These are phyloP conservation scores for Stratiolaelaps scimitus DNA, from an alignment of 1,140 invertebrate species.

Conservation along the genomic window DNA sequence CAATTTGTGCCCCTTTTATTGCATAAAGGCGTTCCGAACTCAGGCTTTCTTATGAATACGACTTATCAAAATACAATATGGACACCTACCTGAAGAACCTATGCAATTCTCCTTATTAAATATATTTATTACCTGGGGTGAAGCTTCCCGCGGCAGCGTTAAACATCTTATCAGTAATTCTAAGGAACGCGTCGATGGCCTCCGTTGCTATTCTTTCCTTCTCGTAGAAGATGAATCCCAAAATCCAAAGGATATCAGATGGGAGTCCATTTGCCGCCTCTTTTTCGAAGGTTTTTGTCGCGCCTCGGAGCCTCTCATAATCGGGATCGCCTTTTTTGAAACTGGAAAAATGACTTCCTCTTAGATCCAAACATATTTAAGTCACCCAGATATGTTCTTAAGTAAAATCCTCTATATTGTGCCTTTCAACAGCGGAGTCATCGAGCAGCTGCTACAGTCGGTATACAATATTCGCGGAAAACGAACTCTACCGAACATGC, in stretches of 20 bases:
- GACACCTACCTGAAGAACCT: background rate
- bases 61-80: background rate
- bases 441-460: too few species aligned
- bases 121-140: background rate
- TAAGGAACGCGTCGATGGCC: background rate
- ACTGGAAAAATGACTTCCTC: background rate
- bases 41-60: conserved; percentile 8
- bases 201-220: background rate
- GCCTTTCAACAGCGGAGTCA: background rate
- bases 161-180: background rate
- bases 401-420: background rate
- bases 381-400: too few species aligned
- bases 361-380: too few species aligned
- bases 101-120: background rate
- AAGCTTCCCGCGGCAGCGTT: background rate
- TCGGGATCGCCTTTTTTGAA: background rate
- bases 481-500: too few species aligned
- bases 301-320: background rate
- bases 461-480: too few species aligned
- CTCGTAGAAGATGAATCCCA: background rate
- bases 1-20: too few species aligned
- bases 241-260: background rate
- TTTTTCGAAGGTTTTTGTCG: background rate
- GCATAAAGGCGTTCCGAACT: too few species aligned
- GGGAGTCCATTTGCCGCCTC: background rate